These are phyloP conservation scores for Asobara japonica DNA, from an alignment of 1,140 invertebrate species.

Conservation along the genomic window DNA sequence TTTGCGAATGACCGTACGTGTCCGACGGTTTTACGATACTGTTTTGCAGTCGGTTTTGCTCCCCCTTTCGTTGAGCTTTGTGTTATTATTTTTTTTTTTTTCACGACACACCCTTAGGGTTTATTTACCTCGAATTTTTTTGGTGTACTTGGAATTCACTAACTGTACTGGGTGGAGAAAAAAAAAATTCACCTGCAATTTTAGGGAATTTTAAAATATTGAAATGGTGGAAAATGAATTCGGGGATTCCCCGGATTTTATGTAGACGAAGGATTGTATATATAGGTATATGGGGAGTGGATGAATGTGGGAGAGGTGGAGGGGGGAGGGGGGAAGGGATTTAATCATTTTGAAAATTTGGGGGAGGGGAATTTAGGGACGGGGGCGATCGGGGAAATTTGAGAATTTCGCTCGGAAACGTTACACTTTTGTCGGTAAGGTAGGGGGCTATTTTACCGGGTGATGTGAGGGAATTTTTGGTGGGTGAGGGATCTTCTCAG, in stretches of 20 bases:
- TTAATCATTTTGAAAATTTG: not conserved
- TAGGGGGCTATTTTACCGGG: no score
- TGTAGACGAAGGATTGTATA: no score
- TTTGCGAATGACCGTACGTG: conserved; percentile 8
- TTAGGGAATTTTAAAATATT: not conserved
- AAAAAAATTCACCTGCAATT: no score
- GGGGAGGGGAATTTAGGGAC: not conserved
- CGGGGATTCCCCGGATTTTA: not conserved
- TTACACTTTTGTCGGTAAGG: no score
- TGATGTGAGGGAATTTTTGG: no score
- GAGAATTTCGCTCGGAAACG: not conserved
- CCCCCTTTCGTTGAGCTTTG: not conserved
- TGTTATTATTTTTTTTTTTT: not conserved
- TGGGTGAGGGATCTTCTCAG: no score
- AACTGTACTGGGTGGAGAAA: no score
- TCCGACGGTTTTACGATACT: not conserved
- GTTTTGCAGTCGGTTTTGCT: not conserved
- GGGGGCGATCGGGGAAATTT: not conserved
- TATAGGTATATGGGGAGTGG: no score
- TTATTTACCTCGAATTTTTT: not conserved
- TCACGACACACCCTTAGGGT: not conserved
- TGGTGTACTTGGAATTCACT: no score
- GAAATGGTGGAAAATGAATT: not conserved
- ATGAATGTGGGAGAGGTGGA: no score
- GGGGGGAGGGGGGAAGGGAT: not conserved